These are phyloP conservation scores for Nemapogon koenigi DNA, from an alignment of 2,888 invertebrate species.

Conservation along the genomic window DNA sequence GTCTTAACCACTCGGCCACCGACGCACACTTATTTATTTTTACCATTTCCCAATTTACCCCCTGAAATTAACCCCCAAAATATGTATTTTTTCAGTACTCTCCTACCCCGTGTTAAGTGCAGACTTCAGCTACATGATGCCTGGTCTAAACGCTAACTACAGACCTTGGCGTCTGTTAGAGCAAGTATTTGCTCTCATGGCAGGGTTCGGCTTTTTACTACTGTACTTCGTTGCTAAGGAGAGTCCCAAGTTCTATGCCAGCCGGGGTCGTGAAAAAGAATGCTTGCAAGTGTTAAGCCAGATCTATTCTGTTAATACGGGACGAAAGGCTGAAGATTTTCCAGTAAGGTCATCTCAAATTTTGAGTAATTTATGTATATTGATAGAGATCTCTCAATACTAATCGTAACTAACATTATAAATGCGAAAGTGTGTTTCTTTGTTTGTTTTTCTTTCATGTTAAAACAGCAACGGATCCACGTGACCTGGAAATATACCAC, in stretches of 20 bases:
- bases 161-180: constrained; percentile 11
- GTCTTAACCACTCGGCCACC: too few species aligned
- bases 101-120: not conserved
- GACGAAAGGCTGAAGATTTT: constrained; percentile 9
- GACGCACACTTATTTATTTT: too few species aligned
- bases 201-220: constrained; percentile 3
- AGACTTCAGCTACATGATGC: not conserved
- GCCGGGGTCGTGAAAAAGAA: constrained; percentile 7
- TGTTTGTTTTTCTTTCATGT: too few species aligned
- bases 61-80: too few species aligned
- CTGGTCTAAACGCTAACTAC: constrained; percentile 2
- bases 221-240: constrained; percentile 8
- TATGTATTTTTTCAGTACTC: not conserved
- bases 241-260: constrained; percentile 14
- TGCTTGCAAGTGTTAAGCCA: constrained; percentile 8
- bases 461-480: too few species aligned
- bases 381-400: too few species aligned
- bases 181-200: constrained; percentile 1
- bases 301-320: constrained; percentile 9
- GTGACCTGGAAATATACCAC: too few species aligned
- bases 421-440: too few species aligned
- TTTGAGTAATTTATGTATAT: too few species aligned
- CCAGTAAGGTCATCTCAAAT: constrained; percentile 12
- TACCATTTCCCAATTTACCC: too few species aligned
- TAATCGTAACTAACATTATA: too few species aligned